Conservation (phyloP, 2,113 vertebrate species). For the Ailurus styani region DNA sequence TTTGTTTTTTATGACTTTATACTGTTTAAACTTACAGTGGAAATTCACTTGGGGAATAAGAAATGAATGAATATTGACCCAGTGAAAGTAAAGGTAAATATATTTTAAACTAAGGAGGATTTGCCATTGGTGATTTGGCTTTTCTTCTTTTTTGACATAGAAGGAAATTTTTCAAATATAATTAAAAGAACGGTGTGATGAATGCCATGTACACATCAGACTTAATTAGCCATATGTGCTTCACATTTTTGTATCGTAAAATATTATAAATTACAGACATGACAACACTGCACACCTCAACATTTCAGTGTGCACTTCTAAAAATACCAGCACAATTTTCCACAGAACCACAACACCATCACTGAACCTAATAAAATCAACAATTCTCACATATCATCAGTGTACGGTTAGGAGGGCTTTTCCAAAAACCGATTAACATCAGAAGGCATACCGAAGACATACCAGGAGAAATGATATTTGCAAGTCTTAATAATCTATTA, state of each 20-base stretch:
- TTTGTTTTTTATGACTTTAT: not conserved
- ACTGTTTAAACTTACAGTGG: not conserved
- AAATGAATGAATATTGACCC: not conserved
- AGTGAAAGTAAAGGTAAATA: not conserved
- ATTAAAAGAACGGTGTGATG: not conserved
- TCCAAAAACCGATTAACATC: not conserved
- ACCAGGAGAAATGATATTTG: not conserved
- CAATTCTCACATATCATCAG: not conserved
- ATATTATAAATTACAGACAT: not conserved
- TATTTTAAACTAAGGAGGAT: not conserved
- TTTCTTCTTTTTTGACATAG: not conserved
- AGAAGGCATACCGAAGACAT: not conserved
- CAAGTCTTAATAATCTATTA: not conserved
- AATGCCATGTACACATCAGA: not conserved
- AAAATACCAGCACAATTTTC: not conserved
- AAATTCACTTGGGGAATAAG: not conserved
- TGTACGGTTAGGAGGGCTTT: not conserved
- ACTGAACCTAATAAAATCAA: not conserved
- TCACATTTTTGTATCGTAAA: not conserved
- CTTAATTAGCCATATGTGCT: not conserved
- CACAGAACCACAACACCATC: not conserved
- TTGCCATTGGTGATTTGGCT: not conserved
- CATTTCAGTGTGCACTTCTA: not conserved
- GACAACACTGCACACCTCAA: not conserved
- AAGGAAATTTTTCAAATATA: not conserved